Conservation (phyloP, 2,113 vertebrate genomes). For the Loxodonta africana region DNA sequence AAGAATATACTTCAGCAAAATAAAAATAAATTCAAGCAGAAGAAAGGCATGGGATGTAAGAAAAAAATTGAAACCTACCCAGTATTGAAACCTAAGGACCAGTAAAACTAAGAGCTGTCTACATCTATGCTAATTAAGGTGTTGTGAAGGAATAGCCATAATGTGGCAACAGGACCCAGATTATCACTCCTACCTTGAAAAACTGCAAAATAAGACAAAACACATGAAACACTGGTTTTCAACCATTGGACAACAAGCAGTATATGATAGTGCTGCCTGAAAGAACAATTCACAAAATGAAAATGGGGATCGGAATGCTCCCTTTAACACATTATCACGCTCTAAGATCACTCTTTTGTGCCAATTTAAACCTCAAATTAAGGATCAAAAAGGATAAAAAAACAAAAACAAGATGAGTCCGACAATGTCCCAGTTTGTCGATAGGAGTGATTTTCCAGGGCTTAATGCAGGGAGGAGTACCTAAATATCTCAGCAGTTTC, state of each 20-base stretch:
- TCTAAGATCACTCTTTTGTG: too few species aligned
- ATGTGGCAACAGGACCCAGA: not conserved
- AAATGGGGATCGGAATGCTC: too few species aligned
- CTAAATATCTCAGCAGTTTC: not conserved
- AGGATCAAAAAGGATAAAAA: not conserved
- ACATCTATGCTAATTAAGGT: not conserved
- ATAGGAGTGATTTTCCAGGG: not conserved
- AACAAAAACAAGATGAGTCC: not conserved
- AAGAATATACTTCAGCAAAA: not conserved
- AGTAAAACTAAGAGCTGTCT: not conserved
- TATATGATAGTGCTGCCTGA: not conserved
- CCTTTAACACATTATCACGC: too few species aligned
- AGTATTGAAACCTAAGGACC: not conserved
- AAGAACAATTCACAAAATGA: not conserved
- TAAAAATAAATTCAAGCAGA: slow-evolving; percentile 20
- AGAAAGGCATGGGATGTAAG: not conserved
- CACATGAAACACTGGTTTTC: not conserved
- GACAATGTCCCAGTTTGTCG: not conserved
- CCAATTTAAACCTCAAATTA: too few species aligned
- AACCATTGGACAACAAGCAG: not conserved
- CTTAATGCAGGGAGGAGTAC: not conserved
- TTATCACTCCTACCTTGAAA: not conserved
- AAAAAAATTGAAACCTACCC: not conserved
- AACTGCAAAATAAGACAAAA: not conserved
- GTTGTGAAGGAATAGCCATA: rapidly evolving